Evolutionary conservation across 2,888 invertebrate species (phyloP), one percentile per base, ranked within the genome.

Genomic region (Ethmia dodecea): DNA sequence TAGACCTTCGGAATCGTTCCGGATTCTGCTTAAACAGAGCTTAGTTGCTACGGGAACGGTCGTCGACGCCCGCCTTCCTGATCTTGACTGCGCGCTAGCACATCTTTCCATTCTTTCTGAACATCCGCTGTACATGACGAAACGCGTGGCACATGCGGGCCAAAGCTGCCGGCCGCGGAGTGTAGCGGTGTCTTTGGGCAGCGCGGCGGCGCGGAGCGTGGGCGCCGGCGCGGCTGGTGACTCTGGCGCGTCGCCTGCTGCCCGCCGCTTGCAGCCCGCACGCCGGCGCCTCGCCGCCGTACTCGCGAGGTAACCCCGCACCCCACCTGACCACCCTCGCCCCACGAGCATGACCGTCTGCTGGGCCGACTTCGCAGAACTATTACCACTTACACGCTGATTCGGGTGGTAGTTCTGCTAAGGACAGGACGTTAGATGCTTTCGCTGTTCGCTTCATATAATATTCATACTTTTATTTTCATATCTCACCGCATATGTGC

Each of bases 191-290:
- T 76, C 65, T 75, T 75, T 79, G 79, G 76, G 70, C 81, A 79
- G 83, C 80, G 76, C 47, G 58, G 60, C 66, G 60, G 53, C 59
- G 57, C 57, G 65, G 55, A 55, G 14, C 55, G 37, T 79, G 84
- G 75, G 66, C 70, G 56, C 72, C 75, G 69, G 74, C 77, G 75
- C 72, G 80, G 67, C 80, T 86, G 65, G 83, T 75, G 66, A 68
- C 71, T 52, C 72, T 86, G 71, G 86, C 86, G 72, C 79, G 86
- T 49, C 76, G 86, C 71, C 88, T 91, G 88, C 90, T 91, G 86
- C 90, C 91, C 77, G 88, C 89, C 86, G 90, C 90, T 84, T 91
- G 91, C 89, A 88, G 88, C 76, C 90, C 90, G 83, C 90, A 90
- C 88, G 90, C 70, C 49, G 90, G 89, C 86, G 89, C 90, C 53